Evolutionary conservation across 1,140 invertebrate genomes (phyloP), one percentile per base, ranked within the genome.

Genomic region (Bacillus rossius): DNA sequence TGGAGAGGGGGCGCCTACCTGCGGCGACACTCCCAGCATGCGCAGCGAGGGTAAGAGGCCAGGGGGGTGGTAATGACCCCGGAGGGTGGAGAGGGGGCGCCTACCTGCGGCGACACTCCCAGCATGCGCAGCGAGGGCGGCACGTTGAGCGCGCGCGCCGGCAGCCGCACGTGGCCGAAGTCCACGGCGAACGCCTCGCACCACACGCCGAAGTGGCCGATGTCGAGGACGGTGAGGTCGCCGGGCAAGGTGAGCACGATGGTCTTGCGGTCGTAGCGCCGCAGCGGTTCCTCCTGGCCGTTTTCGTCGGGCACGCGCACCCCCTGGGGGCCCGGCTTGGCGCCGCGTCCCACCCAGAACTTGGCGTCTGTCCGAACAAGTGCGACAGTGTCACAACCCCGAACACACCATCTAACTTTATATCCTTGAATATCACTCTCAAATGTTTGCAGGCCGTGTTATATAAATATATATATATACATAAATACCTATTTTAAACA

Each of bases 111-210:
- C 60, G 90, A 90, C 61, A 95, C 86, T 45, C 92, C 92, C 7
- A 96, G 83, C 91, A 95, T 95, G 76, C 88, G 91, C 19, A 94
- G 81, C 4, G 91, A 94, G 20, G 93, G 93, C 48, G 93, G 93
- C 1, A 96, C 87, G 71, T 92, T 92, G 34, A 89, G 72, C 26
- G 83, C 75, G 48, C 71, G 71, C 38, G 77, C 73, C 0, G 91
- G 88, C 55, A 96, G 82, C 56, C 81, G 69, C 8, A 95, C 81
- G 72, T 94, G 89, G 1, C 91, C 93, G 69, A 96, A 96, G 75
- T 95, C 89, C 1, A 93, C 91, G 23, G 88, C 86, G 74, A 93
- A 94, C 10, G 90, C 89, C 72, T 89, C 85, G 67, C 89, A 92
- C 89, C 87, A 96, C 61, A 91, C 85, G 60, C 89, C 90, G 78